These are phyloP conservation scores for Nasonia giraulti DNA, from an alignment of 1,140 invertebrate species.

Conservation along the genomic window DNA sequence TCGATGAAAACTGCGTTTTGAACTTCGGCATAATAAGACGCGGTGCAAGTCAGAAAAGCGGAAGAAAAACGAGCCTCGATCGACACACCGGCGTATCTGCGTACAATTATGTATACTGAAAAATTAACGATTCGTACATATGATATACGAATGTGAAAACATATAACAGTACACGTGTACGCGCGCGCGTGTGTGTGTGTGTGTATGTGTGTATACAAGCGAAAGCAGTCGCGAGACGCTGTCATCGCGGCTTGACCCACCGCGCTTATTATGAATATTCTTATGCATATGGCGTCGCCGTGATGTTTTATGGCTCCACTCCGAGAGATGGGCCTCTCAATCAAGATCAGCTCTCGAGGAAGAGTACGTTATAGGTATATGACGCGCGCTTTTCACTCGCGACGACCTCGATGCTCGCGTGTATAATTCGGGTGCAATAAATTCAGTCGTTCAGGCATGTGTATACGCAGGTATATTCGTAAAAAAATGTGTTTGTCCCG, in stretches of 20 bases:
- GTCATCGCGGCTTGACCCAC: background rate
- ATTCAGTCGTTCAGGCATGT: no score
- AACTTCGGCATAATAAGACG: no score
- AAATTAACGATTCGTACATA: background rate
- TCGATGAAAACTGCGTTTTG: no score
- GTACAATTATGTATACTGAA: background rate
- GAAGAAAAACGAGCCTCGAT: background rate
- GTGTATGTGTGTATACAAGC: background rate
- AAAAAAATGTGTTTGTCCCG: no score
- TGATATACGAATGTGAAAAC: background rate
- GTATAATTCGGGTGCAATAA: no score
- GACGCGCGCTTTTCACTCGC: background rate
- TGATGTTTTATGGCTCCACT: background rate
- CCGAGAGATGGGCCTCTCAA: slow-evolving; percentile 10
- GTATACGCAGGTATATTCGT: no score
- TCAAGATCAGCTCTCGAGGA: slow-evolving; percentile 24
- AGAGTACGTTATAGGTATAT: background rate
- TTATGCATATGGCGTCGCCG: background rate
- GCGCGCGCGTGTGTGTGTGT: no score
- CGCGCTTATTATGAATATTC: background rate
- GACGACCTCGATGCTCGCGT: background rate
- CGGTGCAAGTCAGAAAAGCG: background rate
- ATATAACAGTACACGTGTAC: background rate
- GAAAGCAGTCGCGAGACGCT: background rate
- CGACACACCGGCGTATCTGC: no score